Percentiles rank a stretch among this genome's conserved stretches.
These are phyloP conservation scores for Neogobius melanostomus DNA, from an alignment of 2,113 vertebrate genomes.

Conservation along the genomic window DNA sequence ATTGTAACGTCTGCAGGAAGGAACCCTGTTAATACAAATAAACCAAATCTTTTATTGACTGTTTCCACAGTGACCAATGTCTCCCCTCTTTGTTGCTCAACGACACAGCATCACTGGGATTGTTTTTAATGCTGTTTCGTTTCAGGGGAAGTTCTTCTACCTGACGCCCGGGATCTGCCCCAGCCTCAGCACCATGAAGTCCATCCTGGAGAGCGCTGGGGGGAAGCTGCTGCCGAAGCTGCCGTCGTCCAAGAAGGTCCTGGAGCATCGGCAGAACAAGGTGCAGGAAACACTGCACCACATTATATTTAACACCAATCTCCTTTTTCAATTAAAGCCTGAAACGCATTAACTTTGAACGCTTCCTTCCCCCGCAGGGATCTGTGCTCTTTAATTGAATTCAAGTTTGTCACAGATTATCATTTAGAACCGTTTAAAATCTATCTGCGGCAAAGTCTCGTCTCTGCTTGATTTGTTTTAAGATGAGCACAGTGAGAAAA, in stretches of 20 bases:
- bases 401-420: neutral
- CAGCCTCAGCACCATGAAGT: slow-evolving; percentile 91
- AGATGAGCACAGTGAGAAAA: neutral
- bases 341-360: neutral
- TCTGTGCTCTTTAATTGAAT: neutral
- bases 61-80: no score
- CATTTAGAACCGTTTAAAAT: neutral
- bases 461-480: neutral
- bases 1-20: no score
- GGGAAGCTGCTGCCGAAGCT: slow-evolving; percentile 90
- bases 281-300: slow-evolving; percentile 56
- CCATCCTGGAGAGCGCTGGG: slow-evolving; percentile 93
- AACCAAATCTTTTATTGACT: no score
- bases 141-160: slow-evolving; percentile 93
- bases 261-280: slow-evolving; percentile 97
- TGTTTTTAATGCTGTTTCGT: neutral
- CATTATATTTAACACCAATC: neutral
- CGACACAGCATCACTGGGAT: neutral
- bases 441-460: neutral
- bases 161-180: slow-evolving; percentile 97
- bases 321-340: neutral
- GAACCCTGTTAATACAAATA: no score
- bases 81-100: no score
- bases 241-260: slow-evolving; percentile 91
- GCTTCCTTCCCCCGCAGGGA: neutral